Percentiles rank a stretch among this genome's conserved stretches.
Evolutionary conservation across 2,888 invertebrate genomes (phyloP).

Genomic region (Anagyrus pseudococci): DNA sequence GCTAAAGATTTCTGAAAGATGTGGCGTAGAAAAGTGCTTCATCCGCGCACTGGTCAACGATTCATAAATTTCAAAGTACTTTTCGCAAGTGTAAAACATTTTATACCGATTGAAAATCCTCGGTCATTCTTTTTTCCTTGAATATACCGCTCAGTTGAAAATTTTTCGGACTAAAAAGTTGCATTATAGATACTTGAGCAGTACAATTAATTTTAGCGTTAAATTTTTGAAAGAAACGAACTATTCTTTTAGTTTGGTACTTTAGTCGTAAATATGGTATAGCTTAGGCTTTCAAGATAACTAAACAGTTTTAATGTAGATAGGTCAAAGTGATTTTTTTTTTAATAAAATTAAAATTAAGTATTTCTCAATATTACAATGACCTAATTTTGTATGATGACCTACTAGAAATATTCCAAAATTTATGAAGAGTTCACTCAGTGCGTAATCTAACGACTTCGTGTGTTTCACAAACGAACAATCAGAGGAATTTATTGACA

Average conservation of each 20-base stretch:
- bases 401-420: constrained; percentile 20
- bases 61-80: constrained; percentile 16
- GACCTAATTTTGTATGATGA: background rate
- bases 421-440: constrained; percentile 21
- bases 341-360: background rate
- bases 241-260: no score
- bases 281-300: no score
- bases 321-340: background rate
- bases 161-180: no score
- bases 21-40: constrained; percentile 28
- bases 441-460: constrained; percentile 29
- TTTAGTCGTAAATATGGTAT: no score
- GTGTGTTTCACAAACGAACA: constrained; percentile 28
- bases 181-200: no score
- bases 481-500: constrained; percentile 10
- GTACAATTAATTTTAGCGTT: no score
- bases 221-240: no score
- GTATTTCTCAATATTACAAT: background rate
- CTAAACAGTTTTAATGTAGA: background rate
- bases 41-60: constrained; percentile 19
- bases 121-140: no score
- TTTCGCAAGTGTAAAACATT: background rate
- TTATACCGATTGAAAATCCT: no score
- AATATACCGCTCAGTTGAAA: no score
- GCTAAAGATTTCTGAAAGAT: constrained; percentile 18